A percentile compares a stretch with the other conserved stretches of the same genome.
phyloP scores from a whole-genome alignment of 2,888 invertebrate species.

The Heliconius ethilla region DNA sequence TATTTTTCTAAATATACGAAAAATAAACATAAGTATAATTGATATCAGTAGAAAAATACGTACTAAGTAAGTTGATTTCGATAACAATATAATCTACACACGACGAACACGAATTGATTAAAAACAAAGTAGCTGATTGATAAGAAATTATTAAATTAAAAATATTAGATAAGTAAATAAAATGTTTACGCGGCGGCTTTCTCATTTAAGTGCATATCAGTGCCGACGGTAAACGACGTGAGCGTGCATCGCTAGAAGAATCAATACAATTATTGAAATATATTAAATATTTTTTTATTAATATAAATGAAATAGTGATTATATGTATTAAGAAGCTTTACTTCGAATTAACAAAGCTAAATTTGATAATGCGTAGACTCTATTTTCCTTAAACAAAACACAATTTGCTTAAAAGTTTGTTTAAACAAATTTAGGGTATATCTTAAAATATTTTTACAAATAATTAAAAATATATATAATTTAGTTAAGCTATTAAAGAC shows the following conservation, averaged over 20 bases:
- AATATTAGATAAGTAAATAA: slow-evolving; percentile 30
- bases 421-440: background rate
- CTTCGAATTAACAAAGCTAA: background rate
- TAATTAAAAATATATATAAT: background rate
- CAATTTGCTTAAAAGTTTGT: too few relatives aligned
- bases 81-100: slow-evolving; percentile 28
- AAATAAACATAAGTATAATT: background rate
- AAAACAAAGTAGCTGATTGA: slow-evolving; percentile 39
- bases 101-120: slow-evolving; percentile 41
- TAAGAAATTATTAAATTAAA: slow-evolving; percentile 35
- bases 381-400: background rate
- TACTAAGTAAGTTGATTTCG: slow-evolving; percentile 29
- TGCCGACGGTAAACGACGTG: slow-evolving; percentile 42
- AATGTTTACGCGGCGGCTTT: slow-evolving; percentile 24
- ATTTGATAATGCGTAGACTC: background rate
- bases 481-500: background rate
- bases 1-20: background rate
- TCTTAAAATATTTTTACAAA: background rate
- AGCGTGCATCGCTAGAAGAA: background rate
- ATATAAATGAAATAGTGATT: background rate
- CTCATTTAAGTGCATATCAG: slow-evolving; percentile 28
- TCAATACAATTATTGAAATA: background rate
- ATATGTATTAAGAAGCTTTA: background rate
- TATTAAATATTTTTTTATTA: too few relatives aligned
- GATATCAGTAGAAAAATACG: slow-evolving; percentile 1